Conservation (phyloP, 2,797 vertebrate species). For the Pogonophryne albipinna region DNA sequence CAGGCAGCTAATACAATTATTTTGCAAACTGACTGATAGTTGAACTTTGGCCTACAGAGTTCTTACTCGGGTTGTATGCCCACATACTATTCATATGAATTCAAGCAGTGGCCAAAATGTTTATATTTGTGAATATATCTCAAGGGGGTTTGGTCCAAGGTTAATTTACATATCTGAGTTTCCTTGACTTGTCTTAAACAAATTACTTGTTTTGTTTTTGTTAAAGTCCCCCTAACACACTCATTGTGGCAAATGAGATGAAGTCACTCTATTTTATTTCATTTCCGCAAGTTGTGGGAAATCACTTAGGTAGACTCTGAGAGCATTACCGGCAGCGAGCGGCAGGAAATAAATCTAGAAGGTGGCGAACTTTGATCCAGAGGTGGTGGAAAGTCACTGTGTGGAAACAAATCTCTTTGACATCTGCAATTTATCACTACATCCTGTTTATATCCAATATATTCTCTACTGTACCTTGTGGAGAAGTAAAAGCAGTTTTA, state of each 20-base stretch:
- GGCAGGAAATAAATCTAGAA: conserved; percentile 9
- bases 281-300: conserved; percentile 12
- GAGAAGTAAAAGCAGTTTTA: neutral
- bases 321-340: neutral
- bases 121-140: neutral
- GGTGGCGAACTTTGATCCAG: conserved; percentile 7
- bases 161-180: neutral
- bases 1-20: neutral
- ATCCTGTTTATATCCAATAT: too few species aligned
- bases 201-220: too few species aligned
- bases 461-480: neutral
- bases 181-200: neutral
- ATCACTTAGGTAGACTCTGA: neutral
- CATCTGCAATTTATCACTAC: neutral
- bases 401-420: conserved; percentile 13
- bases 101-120: neutral
- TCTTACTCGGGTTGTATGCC: neutral
- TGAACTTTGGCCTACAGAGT: too few species aligned
- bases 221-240: neutral
- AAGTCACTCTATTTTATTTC: conserved; percentile 2
- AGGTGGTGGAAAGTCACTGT: conserved; percentile 3
- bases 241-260: neutral
- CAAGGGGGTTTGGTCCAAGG: too few species aligned
- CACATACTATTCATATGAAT: neutral
- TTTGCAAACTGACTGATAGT: too few species aligned